Conservation (phyloP, 2,888 invertebrate species). For the Ichneumoninae sp. region DNA sequence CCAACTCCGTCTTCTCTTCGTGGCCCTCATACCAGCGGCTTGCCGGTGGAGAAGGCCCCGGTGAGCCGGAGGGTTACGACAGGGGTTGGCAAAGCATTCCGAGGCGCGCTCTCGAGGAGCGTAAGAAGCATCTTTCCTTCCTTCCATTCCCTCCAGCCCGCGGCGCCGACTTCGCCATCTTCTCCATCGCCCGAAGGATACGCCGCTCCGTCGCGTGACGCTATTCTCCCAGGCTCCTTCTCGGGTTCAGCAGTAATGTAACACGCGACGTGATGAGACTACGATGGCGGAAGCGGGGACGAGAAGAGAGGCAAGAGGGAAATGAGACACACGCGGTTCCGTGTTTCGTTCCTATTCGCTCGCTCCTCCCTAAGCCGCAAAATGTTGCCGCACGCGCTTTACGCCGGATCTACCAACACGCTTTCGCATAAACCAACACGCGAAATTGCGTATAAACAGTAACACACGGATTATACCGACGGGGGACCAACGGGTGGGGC, state of each 20-base stretch:
- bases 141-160: slow-evolving; percentile 39
- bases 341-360: slow-evolving; percentile 34
- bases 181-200: slow-evolving; percentile 32
- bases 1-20: slow-evolving; percentile 33
- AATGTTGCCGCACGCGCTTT: slow-evolving; percentile 49
- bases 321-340: slow-evolving; percentile 53
- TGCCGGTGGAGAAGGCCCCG: slow-evolving; percentile 56
- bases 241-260: slow-evolving; percentile 18
- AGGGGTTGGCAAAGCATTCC: slow-evolving; percentile 79
- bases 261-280: slow-evolving; percentile 23
- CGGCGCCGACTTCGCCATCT: slow-evolving; percentile 51
- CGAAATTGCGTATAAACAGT: slow-evolving; percentile 46
- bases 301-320: slow-evolving; percentile 32
- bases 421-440: slow-evolving; percentile 64
- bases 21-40: slow-evolving; percentile 34
- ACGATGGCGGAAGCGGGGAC: background rate
- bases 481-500: background rate
- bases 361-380: slow-evolving; percentile 51
- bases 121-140: slow-evolving; percentile 65
- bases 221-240: slow-evolving; percentile 14
- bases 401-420: slow-evolving; percentile 43
- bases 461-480: slow-evolving; percentile 32
- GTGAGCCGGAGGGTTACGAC: slow-evolving; percentile 43
- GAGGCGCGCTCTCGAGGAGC: slow-evolving; percentile 63
- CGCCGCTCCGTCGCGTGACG: slow-evolving; percentile 52